Evolutionary conservation across 2,113 vertebrate species (phyloP).

Genomic region (Oncorhynchus nerka): DNA sequence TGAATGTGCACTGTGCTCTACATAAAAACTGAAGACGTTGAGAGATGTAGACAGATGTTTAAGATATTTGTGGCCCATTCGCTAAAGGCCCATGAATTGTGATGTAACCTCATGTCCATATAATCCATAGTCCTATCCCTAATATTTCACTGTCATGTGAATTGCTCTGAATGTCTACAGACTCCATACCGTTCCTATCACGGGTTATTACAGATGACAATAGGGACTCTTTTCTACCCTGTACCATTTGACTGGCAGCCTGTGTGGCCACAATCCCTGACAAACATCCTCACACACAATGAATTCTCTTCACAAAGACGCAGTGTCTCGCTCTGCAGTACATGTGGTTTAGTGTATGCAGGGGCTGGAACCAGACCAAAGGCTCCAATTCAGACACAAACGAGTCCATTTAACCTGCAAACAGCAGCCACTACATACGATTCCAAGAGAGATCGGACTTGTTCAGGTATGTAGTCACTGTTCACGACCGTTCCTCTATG

Average conservation of each 20-base stretch:
- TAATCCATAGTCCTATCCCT: neutral
- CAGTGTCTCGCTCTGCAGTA: constrained; percentile 25
- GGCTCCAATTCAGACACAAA: constrained; percentile 30
- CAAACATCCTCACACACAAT: constrained; percentile 50
- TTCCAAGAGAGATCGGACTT: constrained; percentile 8
- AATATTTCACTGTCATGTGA: constrained; percentile 35
- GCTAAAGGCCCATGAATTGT: too few species aligned
- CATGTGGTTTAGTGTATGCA: constrained; percentile 38
- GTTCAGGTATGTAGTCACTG: neutral
- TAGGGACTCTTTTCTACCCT: constrained; percentile 32
- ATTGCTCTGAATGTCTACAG: constrained; percentile 17
- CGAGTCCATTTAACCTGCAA: constrained; percentile 42
- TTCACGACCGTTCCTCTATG: neutral
- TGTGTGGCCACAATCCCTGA: constrained; percentile 47
- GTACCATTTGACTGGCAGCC: constrained; percentile 41
- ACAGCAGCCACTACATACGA: neutral
- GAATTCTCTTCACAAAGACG: constrained; percentile 2
- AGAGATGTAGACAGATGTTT: too few species aligned
- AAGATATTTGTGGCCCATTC: too few species aligned
- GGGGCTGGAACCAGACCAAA: constrained; percentile 36
- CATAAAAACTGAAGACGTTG: too few species aligned
- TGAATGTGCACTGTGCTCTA: too few species aligned
- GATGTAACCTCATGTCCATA: too few species aligned
- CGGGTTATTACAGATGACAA: constrained; percentile 52
- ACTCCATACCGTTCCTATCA: constrained; percentile 45